Percentiles rank a stretch among this genome's conserved stretches.
Evolutionary conservation across 2,797 vertebrate species (phyloP).

Genomic region (Gymnodraco acuticeps): DNA sequence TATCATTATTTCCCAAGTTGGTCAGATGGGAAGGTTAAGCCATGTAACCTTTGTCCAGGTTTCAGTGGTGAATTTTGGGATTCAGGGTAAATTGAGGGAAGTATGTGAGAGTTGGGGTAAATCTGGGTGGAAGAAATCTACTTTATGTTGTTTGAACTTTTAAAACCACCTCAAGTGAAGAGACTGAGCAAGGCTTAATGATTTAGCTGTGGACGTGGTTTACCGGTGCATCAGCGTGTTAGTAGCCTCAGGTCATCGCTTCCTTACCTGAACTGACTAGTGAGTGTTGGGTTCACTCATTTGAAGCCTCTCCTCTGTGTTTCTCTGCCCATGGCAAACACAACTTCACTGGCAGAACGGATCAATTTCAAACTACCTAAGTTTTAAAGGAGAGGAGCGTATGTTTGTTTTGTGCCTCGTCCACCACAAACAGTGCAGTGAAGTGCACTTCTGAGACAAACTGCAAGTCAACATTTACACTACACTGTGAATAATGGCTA

Average conservation of each 20-base stretch:
- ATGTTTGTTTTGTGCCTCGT: constrained; percentile 27
- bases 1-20: not conserved
- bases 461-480: constrained; percentile 30
- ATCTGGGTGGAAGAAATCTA: not conserved
- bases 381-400: constrained; percentile 43
- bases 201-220: constrained; percentile 12
- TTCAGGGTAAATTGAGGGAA: not conserved
- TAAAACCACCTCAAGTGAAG: constrained; percentile 8
- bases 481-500: constrained; percentile 5
- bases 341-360: constrained; percentile 29
- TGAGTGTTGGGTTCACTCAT: constrained; percentile 28
- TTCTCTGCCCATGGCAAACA: constrained; percentile 28
- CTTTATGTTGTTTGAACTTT: constrained; percentile 1
- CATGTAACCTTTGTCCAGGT: not conserved
- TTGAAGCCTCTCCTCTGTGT: constrained; percentile 25
- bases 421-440: constrained; percentile 31
- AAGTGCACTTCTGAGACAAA: constrained; percentile 30
- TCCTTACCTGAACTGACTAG: constrained; percentile 32
- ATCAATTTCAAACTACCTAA: constrained; percentile 31
- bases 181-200: constrained; percentile 3
- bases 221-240: constrained; percentile 30
- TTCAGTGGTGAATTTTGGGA: constrained; percentile 2
- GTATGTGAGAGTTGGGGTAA: not conserved
- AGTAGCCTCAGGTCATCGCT: constrained; percentile 47
- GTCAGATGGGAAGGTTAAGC: not conserved